Evolutionary conservation across 2,113 vertebrate genomes (phyloP), one percentile per base, ranked within the genome.

Genomic region (Engraulis encrasicolus): DNA sequence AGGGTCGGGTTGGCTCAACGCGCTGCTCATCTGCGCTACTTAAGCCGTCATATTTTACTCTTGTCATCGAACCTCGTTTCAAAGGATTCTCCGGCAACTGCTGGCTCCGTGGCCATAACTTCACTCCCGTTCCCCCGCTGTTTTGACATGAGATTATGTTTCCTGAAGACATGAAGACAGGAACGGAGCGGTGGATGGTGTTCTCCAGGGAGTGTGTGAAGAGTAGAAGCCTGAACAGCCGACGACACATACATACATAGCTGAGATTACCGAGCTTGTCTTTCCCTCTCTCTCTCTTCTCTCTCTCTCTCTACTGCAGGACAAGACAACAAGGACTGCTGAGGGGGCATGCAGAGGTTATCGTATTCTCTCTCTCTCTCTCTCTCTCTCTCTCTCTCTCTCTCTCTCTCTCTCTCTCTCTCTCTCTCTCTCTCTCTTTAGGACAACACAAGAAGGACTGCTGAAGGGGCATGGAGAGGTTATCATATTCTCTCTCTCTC

Each of bases 71-170:
- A 82, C n/a, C 85, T 81, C 87, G 12, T 90, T 92, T 82, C 82
- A 86, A 88, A 87, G 86, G 27, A 87, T 84, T 82, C 66, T 81
- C 86, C 84, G 71, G 34, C 74, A 81, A n/a, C n/a, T n/a, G n/a
- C n/a, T n/a, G n/a, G n/a, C 83, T 79, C 87, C 89, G 78, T 88
- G 74, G 66, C 81, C 86, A 87, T 88, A 89, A 89, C 85, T 90
- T 91, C n/a, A 89, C 87, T 87, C 85, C 83, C 85, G 77, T 81
- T 84, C 86, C 20, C 81, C 83, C 17, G 37, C 45, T 94, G 88
- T 92, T 94, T 92, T 91, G 89, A 91, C 81, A 58, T 82, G 84
- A 86, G 89, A 89, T 91, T 80, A 78, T 87, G 91, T 91, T 94
- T 89, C 90, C 85, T 84, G 54, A 85, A 85, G 89, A 89, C 87